Percentiles rank a stretch among this genome's conserved stretches.
These are phyloP conservation scores for Squalus acanthias DNA, from an alignment of 2,797 vertebrate species.

Conservation along the genomic window DNA sequence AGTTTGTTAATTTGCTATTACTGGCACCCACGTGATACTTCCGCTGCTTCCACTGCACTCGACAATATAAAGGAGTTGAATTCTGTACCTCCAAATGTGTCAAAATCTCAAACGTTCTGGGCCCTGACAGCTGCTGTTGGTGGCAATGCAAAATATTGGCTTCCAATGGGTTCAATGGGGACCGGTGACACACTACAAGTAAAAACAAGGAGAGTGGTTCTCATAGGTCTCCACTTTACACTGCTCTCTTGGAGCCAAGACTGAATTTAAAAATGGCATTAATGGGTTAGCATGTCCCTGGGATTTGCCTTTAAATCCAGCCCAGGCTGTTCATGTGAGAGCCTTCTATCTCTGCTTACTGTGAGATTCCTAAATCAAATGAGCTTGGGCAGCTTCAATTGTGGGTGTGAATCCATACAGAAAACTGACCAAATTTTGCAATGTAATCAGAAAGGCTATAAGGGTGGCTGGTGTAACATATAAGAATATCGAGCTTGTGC, in stretches of 20 bases:
- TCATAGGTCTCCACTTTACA: neutral
- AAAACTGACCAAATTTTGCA: neutral
- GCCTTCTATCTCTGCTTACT: neutral
- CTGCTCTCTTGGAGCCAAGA: neutral
- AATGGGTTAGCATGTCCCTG: neutral
- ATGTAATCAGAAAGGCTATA: neutral
- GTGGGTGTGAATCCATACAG: neutral
- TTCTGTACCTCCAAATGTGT: neutral
- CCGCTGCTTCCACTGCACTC: neutral
- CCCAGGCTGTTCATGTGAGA: neutral
- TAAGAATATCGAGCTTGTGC: neutral
- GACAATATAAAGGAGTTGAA: neutral
- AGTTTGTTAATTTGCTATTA: neutral
- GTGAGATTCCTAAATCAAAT: neutral
- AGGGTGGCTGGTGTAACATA: neutral
- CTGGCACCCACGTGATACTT: neutral
- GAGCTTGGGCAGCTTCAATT: neutral
- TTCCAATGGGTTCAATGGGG: neutral
- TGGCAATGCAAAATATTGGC: neutral
- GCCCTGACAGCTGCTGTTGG: neutral
- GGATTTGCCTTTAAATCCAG: neutral
- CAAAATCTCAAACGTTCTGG: neutral
- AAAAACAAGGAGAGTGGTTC: neutral
- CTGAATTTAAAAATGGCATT: neutral
- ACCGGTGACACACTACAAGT: neutral